Evolutionary conservation across 2,888 invertebrate genomes (phyloP).

Genomic region (Metacarcinus magister): DNA sequence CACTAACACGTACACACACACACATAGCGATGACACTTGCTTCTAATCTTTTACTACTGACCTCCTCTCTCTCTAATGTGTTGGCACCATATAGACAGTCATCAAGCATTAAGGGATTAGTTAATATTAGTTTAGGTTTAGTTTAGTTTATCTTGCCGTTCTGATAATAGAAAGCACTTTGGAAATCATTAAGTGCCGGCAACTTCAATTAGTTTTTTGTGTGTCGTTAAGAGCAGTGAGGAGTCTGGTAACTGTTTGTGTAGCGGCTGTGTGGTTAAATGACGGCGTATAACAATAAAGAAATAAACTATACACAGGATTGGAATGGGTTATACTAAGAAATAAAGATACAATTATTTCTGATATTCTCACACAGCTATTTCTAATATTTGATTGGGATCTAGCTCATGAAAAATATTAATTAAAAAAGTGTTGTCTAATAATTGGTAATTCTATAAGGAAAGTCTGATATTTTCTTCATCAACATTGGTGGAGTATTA

Average conservation of each 20-base stretch:
- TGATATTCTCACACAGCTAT: too few relatives aligned
- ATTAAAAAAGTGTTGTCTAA: too few relatives aligned
- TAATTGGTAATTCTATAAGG: too few relatives aligned
- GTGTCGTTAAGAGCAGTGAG: background rate
- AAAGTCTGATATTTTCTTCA: too few relatives aligned
- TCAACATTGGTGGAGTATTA: too few relatives aligned
- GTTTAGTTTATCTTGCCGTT: too few relatives aligned
- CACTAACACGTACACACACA: conserved; percentile 54
- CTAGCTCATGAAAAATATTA: too few relatives aligned
- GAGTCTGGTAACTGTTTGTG: background rate
- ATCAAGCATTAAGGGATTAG: background rate
- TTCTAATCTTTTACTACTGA: background rate
- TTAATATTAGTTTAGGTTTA: background rate
- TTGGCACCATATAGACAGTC: background rate
- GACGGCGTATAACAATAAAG: background rate
- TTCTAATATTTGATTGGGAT: too few relatives aligned
- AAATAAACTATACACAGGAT: background rate
- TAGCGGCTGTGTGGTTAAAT: background rate
- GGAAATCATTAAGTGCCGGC: background rate
- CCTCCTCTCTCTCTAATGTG: background rate
- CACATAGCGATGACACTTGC: background rate
- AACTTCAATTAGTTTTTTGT: background rate
- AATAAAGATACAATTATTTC: too few relatives aligned
- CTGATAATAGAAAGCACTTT: background rate
- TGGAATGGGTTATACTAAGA: too few relatives aligned